Evolutionary conservation across 2,797 vertebrate species (phyloP).

Genomic region (Catamblyrhynchus diadema): DNA sequence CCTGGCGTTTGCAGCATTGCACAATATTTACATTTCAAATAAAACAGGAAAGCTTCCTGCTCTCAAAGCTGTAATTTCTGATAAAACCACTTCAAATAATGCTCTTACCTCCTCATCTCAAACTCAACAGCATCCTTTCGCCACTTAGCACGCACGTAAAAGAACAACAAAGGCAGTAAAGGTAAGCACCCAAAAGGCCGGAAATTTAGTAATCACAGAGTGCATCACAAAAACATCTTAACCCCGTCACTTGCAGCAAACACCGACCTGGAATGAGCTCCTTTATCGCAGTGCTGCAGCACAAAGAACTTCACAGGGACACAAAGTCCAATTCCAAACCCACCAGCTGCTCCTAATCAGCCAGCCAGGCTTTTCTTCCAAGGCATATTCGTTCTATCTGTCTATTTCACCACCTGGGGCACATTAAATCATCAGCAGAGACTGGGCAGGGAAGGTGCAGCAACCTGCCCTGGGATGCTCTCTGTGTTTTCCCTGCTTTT

Average conservation of each 20-base stretch:
- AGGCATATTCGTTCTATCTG: background rate
- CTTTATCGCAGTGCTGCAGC: background rate
- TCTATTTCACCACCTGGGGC: background rate
- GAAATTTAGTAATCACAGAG: background rate
- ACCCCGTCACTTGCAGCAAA: background rate
- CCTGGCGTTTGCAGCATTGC: background rate
- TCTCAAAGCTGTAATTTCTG: background rate
- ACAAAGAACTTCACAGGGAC: background rate
- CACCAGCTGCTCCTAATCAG: constrained; percentile 45
- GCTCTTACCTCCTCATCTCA: background rate
- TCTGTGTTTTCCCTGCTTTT: too few relatives aligned
- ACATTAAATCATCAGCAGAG: background rate
- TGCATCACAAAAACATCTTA: background rate
- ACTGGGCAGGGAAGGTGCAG: background rate
- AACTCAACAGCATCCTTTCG: background rate
- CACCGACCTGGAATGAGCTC: background rate
- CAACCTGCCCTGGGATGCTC: background rate
- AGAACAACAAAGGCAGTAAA: background rate
- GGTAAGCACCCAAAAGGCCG: background rate
- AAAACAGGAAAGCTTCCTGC: background rate
- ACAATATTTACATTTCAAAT: constrained; percentile 30
- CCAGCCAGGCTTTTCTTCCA: constrained; percentile 11
- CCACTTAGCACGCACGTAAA: background rate
- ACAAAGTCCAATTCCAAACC: background rate
- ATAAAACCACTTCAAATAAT: constrained; percentile 5